A percentile compares a stretch with the other conserved stretches of the same genome.
phyloP scores from a whole-genome alignment of 2,888 invertebrate species.

The Drosophila mayaguana region DNA sequence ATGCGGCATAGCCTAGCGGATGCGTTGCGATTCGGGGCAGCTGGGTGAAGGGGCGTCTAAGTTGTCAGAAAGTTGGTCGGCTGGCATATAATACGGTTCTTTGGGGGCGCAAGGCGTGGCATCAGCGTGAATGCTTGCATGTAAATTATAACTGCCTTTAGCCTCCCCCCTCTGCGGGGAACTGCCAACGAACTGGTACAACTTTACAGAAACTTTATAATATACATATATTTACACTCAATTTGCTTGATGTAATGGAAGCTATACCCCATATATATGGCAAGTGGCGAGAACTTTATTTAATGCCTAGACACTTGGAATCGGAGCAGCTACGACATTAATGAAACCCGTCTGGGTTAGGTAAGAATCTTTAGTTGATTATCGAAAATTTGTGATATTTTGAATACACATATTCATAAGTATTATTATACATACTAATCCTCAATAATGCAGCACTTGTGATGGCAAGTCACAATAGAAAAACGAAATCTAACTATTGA shows the following conservation, averaged over 20 bases:
- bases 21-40: slow-evolving; percentile 12
- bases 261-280: neutral
- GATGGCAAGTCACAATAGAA: too few species aligned
- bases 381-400: too few species aligned
- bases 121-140: slow-evolving; percentile 14
- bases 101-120: neutral
- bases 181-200: slow-evolving; percentile 1
- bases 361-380: too few species aligned
- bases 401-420: too few species aligned
- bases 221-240: slow-evolving; percentile 10
- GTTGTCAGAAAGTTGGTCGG: slow-evolving; percentile 28
- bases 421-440: too few species aligned
- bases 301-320: neutral
- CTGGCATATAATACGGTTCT: slow-evolving; percentile 11
- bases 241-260: slow-evolving; percentile 8
- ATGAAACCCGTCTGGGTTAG: neutral
- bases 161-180: neutral
- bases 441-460: too few species aligned
- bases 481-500: too few species aligned
- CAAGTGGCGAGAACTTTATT: neutral
- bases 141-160: slow-evolving; percentile 16
- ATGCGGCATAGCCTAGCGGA: slow-evolving; percentile 31
- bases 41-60: neutral
- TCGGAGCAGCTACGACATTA: neutral
- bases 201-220: slow-evolving; percentile 18